Evolutionary conservation across 2,797 vertebrate species (phyloP), one percentile per base, ranked within the genome.

Genomic region (Echeneis naucrates): DNA sequence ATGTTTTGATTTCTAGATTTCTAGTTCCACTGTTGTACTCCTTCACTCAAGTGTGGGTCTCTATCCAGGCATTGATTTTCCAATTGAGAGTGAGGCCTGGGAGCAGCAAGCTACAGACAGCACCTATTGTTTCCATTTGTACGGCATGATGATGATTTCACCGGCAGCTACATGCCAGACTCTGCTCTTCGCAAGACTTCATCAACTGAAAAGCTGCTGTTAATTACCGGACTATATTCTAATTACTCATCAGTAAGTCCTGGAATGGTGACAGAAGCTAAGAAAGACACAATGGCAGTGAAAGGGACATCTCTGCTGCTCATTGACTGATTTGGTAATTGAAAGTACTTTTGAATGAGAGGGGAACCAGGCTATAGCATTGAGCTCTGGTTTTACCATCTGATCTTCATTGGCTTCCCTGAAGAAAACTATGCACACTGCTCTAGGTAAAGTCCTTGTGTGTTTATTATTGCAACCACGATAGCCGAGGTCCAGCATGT

Each of bases 191-290:
- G 40, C 86, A 78, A 76, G 80, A 88, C 88, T 88, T 90, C 81
- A 92, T 93, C 86, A 92, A 68, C 72, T 70, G 87, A 88, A 79
- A 90, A 88, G 82, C 86, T 77, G 83, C 84, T 86, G 90, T 92
- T 94, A 93, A 95, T 95, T 94, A 92, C 78, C 57, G 37, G 77
- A 82, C 87, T 76, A 80, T 87, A 80, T 83, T 92, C 68, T 88
- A 90, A 92, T 92, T 90, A 87, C 84, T 90, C 88, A 87, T 88
- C 83, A 62, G 64, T 62, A 50, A 77, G 64, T 30, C 50, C 58
- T 67, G 61, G 68, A 88, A 72, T 4, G 14, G 67, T 63, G 53
- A 76, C 77, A 60, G 67, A 33, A 78, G 40, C 44, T 37, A 78
- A 57, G 62, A 70, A 33, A 35, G 47, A 68, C 59, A 85, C 76